Evolutionary conservation across 2,797 vertebrate genomes (phyloP).

Genomic region (Acrocephalus scirpaceus): DNA sequence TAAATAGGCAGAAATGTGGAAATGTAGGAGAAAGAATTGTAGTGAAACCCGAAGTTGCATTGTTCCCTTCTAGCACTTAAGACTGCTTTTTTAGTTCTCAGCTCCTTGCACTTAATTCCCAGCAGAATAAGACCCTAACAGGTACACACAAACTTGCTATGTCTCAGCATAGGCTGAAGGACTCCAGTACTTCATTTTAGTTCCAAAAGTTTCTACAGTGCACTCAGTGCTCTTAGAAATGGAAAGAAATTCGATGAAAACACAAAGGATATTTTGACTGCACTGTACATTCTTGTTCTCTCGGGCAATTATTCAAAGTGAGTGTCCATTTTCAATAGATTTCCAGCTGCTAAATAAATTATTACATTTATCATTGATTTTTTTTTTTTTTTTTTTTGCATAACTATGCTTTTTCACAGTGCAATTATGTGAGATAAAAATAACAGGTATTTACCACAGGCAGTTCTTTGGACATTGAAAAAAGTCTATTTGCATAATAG

Average conservation of each 20-base stretch:
- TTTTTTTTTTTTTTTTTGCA: background rate
- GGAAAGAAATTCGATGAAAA: background rate
- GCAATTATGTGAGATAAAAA: slow-evolving; percentile 39
- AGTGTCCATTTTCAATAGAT: background rate
- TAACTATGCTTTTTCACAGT: background rate
- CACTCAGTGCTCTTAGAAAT: background rate
- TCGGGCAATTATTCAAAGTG: background rate
- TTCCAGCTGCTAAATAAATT: slow-evolving; percentile 44
- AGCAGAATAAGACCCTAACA: background rate
- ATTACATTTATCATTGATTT: slow-evolving; percentile 13
- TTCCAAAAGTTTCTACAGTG: background rate
- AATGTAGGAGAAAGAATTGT: background rate
- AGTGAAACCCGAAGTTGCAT: background rate
- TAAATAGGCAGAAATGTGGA: background rate
- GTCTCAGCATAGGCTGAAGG: background rate
- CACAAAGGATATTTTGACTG: background rate
- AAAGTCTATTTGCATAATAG: background rate
- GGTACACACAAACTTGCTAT: background rate
- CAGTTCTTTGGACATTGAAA: background rate
- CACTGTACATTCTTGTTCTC: background rate
- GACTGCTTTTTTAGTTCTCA: background rate
- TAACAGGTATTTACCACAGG: slow-evolving; percentile 15
- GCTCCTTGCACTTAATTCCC: background rate
- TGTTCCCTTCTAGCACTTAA: background rate
- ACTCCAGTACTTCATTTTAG: background rate